Evolutionary conservation across 2,888 invertebrate genomes (phyloP).

Genomic region (Trachelus iudaicus): DNA sequence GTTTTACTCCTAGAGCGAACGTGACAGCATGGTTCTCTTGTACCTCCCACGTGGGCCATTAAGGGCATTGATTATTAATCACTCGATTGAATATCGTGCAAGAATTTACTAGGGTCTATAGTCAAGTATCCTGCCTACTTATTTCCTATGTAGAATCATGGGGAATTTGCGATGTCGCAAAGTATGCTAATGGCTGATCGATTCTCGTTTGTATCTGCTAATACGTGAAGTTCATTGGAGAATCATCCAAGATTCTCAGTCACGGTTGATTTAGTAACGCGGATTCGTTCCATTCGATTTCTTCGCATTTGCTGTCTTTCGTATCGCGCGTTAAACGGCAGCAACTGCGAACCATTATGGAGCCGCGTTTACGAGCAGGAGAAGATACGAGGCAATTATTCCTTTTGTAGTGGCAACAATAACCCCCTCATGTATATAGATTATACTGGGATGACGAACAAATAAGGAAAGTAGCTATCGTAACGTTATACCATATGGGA

Average conservation of each 20-base stretch:
- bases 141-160: neutral
- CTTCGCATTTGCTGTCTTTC: conserved; percentile 5
- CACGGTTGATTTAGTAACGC: conserved; percentile 10
- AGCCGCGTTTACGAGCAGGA: neutral
- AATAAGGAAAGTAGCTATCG: too few relatives aligned
- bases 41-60: neutral
- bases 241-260: neutral
- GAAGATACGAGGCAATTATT: neutral
- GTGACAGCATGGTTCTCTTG: neutral
- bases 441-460: neutral
- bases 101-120: neutral
- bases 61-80: neutral
- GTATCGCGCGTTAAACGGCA: neutral
- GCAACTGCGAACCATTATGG: neutral
- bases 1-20: neutral
- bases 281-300: conserved; percentile 10
- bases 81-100: conserved; percentile 3
- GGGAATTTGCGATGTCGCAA: neutral
- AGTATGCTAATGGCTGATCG: neutral
- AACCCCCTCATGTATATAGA: conserved; percentile 22
- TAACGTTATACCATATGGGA: neutral
- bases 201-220: neutral
- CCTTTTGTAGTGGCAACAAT: conserved; percentile 37
- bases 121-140: neutral
- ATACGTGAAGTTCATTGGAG: neutral